Base-by-base conservation (phyloP, 2,888 invertebrate genomes). In the Drosophila bunnanda region DNA sequence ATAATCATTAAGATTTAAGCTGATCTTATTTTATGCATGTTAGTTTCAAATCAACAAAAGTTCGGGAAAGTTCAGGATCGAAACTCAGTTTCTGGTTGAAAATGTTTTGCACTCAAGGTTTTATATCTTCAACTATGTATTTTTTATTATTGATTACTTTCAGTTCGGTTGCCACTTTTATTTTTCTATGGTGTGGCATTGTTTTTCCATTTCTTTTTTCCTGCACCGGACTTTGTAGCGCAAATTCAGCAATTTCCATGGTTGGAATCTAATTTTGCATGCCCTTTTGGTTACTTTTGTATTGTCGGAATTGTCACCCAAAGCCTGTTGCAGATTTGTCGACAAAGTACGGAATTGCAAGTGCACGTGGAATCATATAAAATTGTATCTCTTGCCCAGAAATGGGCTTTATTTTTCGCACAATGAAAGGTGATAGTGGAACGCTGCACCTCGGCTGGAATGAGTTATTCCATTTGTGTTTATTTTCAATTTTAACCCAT, bases 231-330 rank as follows among this genome's bases (percentile, higher is more conserved):
- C 60, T 68, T 75, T 64, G 55, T 50, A 34, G 64, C 44, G 57
- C 67, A 22, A 44, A 30, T 55, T 30, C 28, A 22, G 64, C 64
- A 64, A 36, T 64, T 61, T 65, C 25, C 71, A 48, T 56, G 69
- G 64, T 75, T 74, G 69, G 65, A 77, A 64, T 66, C 73, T 61
- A 53, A 66, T 71, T 77, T 80, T 28, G 52, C 43, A 13, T 54
- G 62, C 38, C 53, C 41, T 61, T 52, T 55, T 8, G 46, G 38
- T 60, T 53, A 38, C 53, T 73, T 65, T 60, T 62, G 59, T 66
- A 60, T 60, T 46, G 36, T 30, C 41, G n/a, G n/a, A 67, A 64
- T 32, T 44, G 38, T 34, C 41, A 64, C 41, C 54, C 54, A 55
- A 55, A 60, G 38, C 70, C n/a, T 20, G n/a, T 28, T 30, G 36